phyloP scores from a whole-genome alignment of 2,888 invertebrate genomes.

The Noctuana brunneofusca region DNA sequence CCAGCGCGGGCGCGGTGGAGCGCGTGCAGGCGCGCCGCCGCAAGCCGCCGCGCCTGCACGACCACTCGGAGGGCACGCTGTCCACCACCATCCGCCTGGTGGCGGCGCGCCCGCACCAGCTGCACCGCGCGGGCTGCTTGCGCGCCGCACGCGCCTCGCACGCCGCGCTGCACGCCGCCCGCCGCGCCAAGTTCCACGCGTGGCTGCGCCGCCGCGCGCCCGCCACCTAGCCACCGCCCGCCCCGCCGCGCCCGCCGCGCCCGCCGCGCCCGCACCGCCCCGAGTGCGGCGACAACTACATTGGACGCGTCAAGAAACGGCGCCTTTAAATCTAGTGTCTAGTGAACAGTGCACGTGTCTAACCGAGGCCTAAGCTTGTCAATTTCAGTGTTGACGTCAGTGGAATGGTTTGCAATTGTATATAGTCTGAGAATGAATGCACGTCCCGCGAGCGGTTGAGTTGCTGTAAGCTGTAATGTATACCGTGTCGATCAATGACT shows the following conservation, averaged over 20 bases:
- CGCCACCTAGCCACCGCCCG: slow-evolving; percentile 27
- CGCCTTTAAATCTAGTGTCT: not conserved
- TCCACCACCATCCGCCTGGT: slow-evolving; percentile 51
- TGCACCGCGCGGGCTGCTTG: slow-evolving; percentile 66
- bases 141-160: slow-evolving; percentile 58
- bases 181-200: slow-evolving; percentile 54
- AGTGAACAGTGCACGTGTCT: not conserved
- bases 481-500: too few species aligned
- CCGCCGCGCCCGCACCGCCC: not conserved
- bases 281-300: not conserved
- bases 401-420: too few species aligned
- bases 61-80: slow-evolving; percentile 55
- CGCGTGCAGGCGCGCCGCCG: slow-evolving; percentile 45
- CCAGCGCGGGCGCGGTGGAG: slow-evolving; percentile 35
- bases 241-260: not conserved
- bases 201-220: slow-evolving; percentile 49
- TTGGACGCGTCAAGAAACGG: not conserved
- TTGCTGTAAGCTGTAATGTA: too few species aligned
- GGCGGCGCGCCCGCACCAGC: slow-evolving; percentile 61
- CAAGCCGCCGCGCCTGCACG: slow-evolving; percentile 59
- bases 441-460: too few species aligned
- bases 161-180: slow-evolving; percentile 50
- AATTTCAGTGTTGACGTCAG: too few species aligned
- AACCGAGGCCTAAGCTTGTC: not conserved
- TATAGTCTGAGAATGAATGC: too few species aligned